Evolutionary conservation across 64 coral and sea anemone genomes (phyloP), one percentile per base, ranked within the genome.

Genomic region (Pocillopora verrucosa): DNA sequence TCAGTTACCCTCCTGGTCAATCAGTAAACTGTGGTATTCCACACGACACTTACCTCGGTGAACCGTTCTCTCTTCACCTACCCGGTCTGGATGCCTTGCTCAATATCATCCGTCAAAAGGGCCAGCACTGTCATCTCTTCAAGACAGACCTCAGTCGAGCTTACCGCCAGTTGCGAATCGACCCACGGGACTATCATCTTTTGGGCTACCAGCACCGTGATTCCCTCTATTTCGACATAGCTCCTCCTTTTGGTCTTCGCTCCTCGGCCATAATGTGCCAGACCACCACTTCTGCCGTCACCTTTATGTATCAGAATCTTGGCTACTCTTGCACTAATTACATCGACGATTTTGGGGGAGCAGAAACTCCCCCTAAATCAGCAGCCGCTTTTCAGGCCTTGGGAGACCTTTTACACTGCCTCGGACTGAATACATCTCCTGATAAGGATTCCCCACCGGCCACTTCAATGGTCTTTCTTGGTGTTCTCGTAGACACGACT

Each of bases 201-300:
- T 65, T 67, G 4, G 81, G 81, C 20, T 84, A 84, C 81, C 1
- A 67, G 81, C 81, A 84, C 60, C 41, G 41, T 37, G 81, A 65
- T 35, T 61, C 60, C 38, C 67, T 84, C 16, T 64, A 61, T 16
- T 84, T 84, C 64, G 81, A 84, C 60, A 84, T 84, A 16, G 60
- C 7, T 65, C 87, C 13, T 34, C 26, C 13, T 75, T 13, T 3
- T 75, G 26, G 11, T 37, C 16, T 75, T 16, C 25, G 13, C 17
- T 9, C 17, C n/a, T n/a, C n/a, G n/a, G n/a, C n/a, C n/a, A n/a
- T n/a, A n/a, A n/a, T 72, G 68, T 72, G 20, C 25, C 20, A 17
- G 9, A 22, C 7, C 20, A 72, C 20, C 20, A 1, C 68, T 9
- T 22, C 68, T 72, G 0, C 68, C 68, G 16, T 72, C 68, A 72